phyloP scores from a whole-genome alignment of 2,113 vertebrate genomes.

The Merops nubicus region DNA sequence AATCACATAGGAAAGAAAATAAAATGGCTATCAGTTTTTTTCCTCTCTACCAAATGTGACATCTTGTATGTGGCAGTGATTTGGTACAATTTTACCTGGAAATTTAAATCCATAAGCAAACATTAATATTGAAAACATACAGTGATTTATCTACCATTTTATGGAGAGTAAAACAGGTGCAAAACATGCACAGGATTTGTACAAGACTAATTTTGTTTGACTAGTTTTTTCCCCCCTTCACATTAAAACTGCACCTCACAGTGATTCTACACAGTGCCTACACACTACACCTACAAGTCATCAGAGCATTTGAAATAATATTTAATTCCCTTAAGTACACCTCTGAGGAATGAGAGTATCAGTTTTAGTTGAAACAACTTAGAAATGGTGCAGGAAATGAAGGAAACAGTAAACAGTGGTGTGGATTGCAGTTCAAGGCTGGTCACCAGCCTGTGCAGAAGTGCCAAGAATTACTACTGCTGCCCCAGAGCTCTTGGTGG shows the following conservation, averaged over 20 bases:
- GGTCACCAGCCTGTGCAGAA: background rate
- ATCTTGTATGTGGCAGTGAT: background rate
- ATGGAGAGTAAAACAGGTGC: background rate
- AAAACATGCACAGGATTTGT: background rate
- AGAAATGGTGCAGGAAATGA: background rate
- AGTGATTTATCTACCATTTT: background rate
- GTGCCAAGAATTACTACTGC: background rate
- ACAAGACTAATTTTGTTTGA: background rate
- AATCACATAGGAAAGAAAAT: background rate
- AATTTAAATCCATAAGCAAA: background rate
- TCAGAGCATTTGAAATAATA: accelerated
- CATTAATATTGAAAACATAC: background rate
- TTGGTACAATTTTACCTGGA: background rate
- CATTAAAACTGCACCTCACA: accelerated
- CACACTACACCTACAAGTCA: background rate
- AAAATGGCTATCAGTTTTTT: background rate
- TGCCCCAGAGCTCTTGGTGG: background rate
- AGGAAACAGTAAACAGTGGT: background rate
- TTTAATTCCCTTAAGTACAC: background rate
- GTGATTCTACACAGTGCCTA: background rate
- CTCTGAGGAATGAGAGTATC: background rate
- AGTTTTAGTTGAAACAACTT: background rate
- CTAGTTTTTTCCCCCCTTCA: background rate
- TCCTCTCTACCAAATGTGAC: background rate
- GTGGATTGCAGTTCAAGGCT: background rate